Percentiles rank a stretch among this genome's conserved stretches.
Conservation (phyloP, 92 coral and sea anemone genomes). For the Zoanthus solanderi region DNA sequence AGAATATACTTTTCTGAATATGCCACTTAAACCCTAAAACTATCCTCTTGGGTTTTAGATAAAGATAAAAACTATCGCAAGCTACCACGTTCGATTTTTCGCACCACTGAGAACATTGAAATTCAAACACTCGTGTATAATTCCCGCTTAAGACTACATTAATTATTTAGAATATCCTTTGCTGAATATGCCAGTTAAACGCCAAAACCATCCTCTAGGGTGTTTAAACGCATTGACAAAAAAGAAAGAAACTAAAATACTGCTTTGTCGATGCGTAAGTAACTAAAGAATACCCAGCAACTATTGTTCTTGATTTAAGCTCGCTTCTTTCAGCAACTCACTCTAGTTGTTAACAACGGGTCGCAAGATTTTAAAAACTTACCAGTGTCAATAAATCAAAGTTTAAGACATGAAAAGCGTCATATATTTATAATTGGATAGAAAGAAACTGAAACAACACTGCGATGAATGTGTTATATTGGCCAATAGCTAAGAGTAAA, state of each 20-base stretch:
- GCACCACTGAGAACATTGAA: neutral
- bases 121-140: neutral
- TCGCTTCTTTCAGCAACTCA: neutral
- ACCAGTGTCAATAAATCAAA: neutral
- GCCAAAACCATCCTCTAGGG: neutral
- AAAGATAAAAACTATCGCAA: neutral
- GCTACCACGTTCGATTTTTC: neutral
- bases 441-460: conserved; percentile 27
- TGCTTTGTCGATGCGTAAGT: neutral
- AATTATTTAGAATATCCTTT: neutral
- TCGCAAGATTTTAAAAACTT: neutral
- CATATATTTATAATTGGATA: conserved; percentile 32
- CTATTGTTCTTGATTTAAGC: too few species aligned
- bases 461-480: conserved; percentile 20
- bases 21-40: too few species aligned
- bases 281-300: neutral
- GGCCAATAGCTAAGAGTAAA: conserved; percentile 6
- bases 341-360: neutral
- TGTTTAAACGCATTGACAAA: neutral
- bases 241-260: neutral
- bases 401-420: neutral
- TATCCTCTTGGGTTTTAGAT: too few species aligned
- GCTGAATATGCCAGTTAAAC: neutral
- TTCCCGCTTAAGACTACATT: neutral
- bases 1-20: too few species aligned